These are phyloP conservation scores for Pocillopora meandrina DNA, from an alignment of 92 coral and sea anemone genomes.

Conservation along the genomic window DNA sequence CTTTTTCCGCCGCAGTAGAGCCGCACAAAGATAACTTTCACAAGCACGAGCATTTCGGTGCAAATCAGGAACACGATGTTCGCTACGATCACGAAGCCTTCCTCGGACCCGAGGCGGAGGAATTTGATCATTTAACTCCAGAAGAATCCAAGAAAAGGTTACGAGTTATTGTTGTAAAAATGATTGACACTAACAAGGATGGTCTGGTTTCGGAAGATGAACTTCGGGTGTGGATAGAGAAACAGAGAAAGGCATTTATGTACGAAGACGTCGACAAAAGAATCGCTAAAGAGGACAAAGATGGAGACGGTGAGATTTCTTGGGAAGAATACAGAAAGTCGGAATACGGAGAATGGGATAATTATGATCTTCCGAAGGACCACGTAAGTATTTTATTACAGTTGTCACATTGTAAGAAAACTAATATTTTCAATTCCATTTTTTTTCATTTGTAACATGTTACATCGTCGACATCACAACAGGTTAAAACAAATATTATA, in stretches of 20 bases:
- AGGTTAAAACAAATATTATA: no score
- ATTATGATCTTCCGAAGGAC: slow-evolving; percentile 74
- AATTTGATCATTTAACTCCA: slow-evolving; percentile 87
- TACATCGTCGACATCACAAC: no score
- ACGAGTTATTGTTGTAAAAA: slow-evolving; percentile 64
- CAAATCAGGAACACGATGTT: slow-evolving; percentile 72
- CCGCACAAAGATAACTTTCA: slow-evolving; percentile 89
- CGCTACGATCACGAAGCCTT: slow-evolving; percentile 96
- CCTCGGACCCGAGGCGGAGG: slow-evolving; percentile 94
- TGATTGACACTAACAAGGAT: slow-evolving; percentile 84
- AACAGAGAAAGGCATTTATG: slow-evolving; percentile 94
- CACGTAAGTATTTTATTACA: slow-evolving; percentile 68
- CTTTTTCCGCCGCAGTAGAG: slow-evolving; percentile 46
- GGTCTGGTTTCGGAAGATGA: slow-evolving; percentile 77
- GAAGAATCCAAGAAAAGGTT: slow-evolving; percentile 88
- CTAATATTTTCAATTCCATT: background rate
- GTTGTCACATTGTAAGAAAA: background rate
- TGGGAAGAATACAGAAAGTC: slow-evolving; percentile 87
- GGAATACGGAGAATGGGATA: slow-evolving; percentile 88
- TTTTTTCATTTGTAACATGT: background rate
- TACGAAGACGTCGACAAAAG: slow-evolving; percentile 88
- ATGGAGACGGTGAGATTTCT: slow-evolving; percentile 86
- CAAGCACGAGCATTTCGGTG: slow-evolving; percentile 83
- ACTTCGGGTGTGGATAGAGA: slow-evolving; percentile 91
- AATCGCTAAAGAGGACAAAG: slow-evolving; percentile 76